Percentiles rank a stretch among this genome's conserved stretches.
phyloP scores from a whole-genome alignment of 2,888 invertebrate genomes.

The Prosapia bicincta region DNA sequence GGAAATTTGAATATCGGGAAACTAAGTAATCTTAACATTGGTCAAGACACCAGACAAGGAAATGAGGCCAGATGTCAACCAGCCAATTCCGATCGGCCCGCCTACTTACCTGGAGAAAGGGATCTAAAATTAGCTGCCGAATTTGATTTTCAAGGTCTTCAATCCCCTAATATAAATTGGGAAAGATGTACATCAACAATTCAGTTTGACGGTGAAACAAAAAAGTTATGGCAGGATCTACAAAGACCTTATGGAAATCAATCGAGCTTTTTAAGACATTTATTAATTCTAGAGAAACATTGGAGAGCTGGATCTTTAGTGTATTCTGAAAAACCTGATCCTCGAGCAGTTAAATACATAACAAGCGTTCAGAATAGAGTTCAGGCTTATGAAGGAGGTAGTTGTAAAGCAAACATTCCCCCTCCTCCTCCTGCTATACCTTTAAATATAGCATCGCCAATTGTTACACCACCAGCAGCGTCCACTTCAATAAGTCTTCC shows the following conservation, averaged over 20 bases:
- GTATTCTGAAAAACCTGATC: slow-evolving; percentile 66
- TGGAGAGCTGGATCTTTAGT: slow-evolving; percentile 76
- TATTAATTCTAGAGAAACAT: slow-evolving; percentile 78
- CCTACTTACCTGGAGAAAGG: slow-evolving; percentile 73
- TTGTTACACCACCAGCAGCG: neutral
- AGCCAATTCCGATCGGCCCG: slow-evolving; percentile 12
- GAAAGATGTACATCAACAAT: slow-evolving; percentile 74
- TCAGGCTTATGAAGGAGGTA: slow-evolving; percentile 63
- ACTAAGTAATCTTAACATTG: slow-evolving; percentile 38
- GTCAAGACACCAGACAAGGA: slow-evolving; percentile 32
- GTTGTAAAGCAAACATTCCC: neutral
- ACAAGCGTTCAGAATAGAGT: slow-evolving; percentile 76
- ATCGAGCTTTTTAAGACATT: slow-evolving; percentile 77
- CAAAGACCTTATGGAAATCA: slow-evolving; percentile 86
- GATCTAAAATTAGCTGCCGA: slow-evolving; percentile 73
- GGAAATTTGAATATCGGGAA: slow-evolving; percentile 40
- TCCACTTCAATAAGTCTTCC: slow-evolving; percentile 6
- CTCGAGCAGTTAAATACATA: slow-evolving; percentile 72
- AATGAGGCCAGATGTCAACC: slow-evolving; percentile 13
- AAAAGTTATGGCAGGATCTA: slow-evolving; percentile 73
- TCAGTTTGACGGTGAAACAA: slow-evolving; percentile 80
- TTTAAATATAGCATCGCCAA: neutral
- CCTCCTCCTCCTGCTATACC: neutral
- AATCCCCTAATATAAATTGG: slow-evolving; percentile 67
- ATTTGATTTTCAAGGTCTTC: slow-evolving; percentile 66